Base-by-base conservation (phyloP, 2,888 invertebrate genomes). In the Eurytoma adleriae region DNA sequence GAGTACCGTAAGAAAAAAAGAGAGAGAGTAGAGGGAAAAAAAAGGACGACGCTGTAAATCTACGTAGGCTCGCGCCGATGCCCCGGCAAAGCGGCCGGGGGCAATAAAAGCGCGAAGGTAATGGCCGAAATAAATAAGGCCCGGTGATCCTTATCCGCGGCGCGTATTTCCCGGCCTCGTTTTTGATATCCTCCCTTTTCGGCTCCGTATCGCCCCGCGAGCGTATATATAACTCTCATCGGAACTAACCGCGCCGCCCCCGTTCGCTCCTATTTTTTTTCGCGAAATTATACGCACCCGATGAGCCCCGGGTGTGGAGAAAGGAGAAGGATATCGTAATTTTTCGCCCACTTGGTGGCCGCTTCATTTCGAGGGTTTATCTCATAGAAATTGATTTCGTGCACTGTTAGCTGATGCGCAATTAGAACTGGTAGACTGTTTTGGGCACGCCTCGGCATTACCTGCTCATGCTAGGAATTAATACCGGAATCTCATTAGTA, bases 91-190 rank as follows among this genome's bases (percentile, higher is more conserved):
- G 70, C 70, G 62, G 48, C 40, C 64, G 64, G 48, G 48, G 48
- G 77, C 56, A 77, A 70, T 77, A 70, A 70, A 70, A 70, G 40
- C 27, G 40, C 54, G 48, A 52, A 62, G 40, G 40, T 69, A 77
- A 77, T n/a, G 61, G 3, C 20, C 18, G 52, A 50, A 61, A 64
- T 66, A 71, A 78, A 78, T 64, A 71, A 66, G 57, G 62, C n/a
- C 30, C 14, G 3, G 13, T 10, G 57, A 57, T 57, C 20, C 56
- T 64, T 66, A 56, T 54, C 64, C 27, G 4, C 24, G 27, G 10
- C 18, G 27, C n/a, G 18, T 18, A 30, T 52, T 52, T 56, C 18
- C 48, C 56, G 40, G 66, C 40, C 40, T 74, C 64, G n/a, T 48
- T 67, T 57, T 59, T 56, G 48, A 74, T 56, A 40, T 48, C 27